Evolutionary conservation across 2,888 invertebrate species (phyloP), one percentile per base, ranked within the genome.

Genomic region (Tipula confusa): DNA sequence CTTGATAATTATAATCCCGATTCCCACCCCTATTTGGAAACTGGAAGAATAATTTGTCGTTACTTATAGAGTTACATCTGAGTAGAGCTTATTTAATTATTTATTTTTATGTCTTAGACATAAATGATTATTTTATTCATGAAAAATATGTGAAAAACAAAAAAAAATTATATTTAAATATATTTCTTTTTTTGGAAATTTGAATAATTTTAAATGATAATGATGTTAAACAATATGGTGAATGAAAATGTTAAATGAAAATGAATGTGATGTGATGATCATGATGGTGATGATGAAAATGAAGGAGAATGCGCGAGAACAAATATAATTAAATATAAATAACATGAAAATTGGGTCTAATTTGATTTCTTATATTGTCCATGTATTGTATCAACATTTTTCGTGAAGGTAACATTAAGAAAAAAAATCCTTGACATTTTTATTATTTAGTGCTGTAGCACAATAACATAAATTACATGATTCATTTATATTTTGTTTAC

Each of bases 21-120:
- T 48, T 48, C 29, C 64, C 64, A 64, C 83, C 43, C 43, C 87
- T 86, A 87, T 91, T 91, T 87, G 83, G 83, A 83, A 83, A 83
- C 83, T 83, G 83, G 13, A 83, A 83, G 64, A 64, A 64, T 18
- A 64, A 64, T 24, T 24, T 24, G 18, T 64, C 64, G 18, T 64
- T 64, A 64, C 24, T 64, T 64, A 64, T 64, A 64, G 24, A 64
- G 64, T 64, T 64, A 64, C 64, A 64, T 64, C 64, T 64, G 18
- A 64, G 24, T 64, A 64, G 64, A 24, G 64, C 24, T 64, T 64
- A 24, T 64, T 64, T 64, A 24, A 24, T 38, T 38, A 38, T 38
- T 38, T 38, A 2, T 38, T 64, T 64, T 64, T 64, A 18, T 64
- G 24, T 64, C n/a, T n/a, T 24, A 18, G 24, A 24, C 64, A 64